These are phyloP conservation scores for Astropecten irregularis DNA, from an alignment of 53 echinoderm and acorn worm genomes.

Conservation along the genomic window DNA sequence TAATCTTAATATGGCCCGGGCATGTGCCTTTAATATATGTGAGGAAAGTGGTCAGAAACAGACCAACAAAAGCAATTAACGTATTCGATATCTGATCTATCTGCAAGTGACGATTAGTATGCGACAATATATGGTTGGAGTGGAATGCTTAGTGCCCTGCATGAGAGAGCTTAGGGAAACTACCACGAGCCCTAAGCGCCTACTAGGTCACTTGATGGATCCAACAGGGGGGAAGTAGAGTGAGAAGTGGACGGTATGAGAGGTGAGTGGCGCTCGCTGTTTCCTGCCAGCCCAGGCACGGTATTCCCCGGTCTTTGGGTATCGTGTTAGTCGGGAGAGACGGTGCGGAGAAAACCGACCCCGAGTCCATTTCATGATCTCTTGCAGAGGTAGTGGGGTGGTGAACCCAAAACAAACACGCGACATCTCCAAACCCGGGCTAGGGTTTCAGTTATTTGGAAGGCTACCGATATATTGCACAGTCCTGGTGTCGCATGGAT, in stretches of 20 bases:
- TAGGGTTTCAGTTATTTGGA: slow-evolving; percentile 38
- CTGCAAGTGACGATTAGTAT: slow-evolving; percentile 40
- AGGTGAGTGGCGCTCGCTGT: slow-evolving; percentile 46
- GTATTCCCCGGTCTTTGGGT: slow-evolving; percentile 33
- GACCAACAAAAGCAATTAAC: slow-evolving; percentile 54
- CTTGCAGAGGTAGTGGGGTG: slow-evolving; percentile 48
- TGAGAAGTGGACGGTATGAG: slow-evolving; percentile 38
- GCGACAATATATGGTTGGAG: slow-evolving; percentile 35
- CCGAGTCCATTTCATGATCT: slow-evolving; percentile 43
- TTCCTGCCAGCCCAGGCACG: slow-evolving; percentile 26
- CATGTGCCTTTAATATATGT: too few relatives aligned
- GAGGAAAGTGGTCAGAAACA: too few relatives aligned
- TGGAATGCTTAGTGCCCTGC: slow-evolving; percentile 34
- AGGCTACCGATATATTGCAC: slow-evolving; percentile 41
- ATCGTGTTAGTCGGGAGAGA: slow-evolving; percentile 9
- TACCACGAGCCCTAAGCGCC: slow-evolving; percentile 47
- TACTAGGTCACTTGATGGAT: slow-evolving; percentile 45
- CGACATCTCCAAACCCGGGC: slow-evolving; percentile 37
- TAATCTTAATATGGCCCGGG: too few relatives aligned
- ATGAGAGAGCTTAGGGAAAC: slow-evolving; percentile 48
- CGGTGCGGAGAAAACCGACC: slow-evolving; percentile 28
- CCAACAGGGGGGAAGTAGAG: slow-evolving; percentile 34
- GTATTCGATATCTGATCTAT: slow-evolving; percentile 39
- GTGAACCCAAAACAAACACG: slow-evolving; percentile 49
- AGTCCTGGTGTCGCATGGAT: slow-evolving; percentile 35